Conservation (phyloP, 2,888 invertebrate genomes). For the Tiphia femorata region DNA sequence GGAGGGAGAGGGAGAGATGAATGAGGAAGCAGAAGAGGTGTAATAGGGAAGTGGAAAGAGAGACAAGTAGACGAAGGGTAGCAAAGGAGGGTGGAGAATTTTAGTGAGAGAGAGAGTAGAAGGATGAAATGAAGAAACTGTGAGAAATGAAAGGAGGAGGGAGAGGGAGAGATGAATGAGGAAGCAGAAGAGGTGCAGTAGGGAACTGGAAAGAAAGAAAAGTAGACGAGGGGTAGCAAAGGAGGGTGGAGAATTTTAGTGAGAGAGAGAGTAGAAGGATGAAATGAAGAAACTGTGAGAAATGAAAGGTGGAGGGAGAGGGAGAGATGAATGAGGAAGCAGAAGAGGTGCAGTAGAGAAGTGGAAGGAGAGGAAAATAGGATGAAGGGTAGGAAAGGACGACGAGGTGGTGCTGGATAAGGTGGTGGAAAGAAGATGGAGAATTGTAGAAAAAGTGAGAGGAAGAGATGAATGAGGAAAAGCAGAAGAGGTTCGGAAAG, state of each 20-base stretch:
- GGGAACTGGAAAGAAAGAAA: no score
- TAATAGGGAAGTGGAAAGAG: no score
- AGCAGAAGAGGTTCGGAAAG: neutral
- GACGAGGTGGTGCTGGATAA: neutral
- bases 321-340: neutral
- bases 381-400: neutral
- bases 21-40: no score
- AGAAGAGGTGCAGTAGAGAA: no score
- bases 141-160: no score
- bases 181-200: no score
- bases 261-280: slow-evolving; percentile 6
- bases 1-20: neutral
- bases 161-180: neutral
- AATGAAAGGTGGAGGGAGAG: neutral
- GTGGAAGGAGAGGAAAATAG: no score
- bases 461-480: neutral
- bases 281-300: slow-evolving; percentile 1
- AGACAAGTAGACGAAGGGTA: no score
- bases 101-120: neutral
- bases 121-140: slow-evolving; percentile 4
- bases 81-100: neutral
- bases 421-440: no score
- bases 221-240: neutral
- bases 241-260: neutral
- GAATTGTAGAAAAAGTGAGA: neutral